Conservation (phyloP, 2,888 invertebrate genomes). For the Hemaris fuciformis region DNA sequence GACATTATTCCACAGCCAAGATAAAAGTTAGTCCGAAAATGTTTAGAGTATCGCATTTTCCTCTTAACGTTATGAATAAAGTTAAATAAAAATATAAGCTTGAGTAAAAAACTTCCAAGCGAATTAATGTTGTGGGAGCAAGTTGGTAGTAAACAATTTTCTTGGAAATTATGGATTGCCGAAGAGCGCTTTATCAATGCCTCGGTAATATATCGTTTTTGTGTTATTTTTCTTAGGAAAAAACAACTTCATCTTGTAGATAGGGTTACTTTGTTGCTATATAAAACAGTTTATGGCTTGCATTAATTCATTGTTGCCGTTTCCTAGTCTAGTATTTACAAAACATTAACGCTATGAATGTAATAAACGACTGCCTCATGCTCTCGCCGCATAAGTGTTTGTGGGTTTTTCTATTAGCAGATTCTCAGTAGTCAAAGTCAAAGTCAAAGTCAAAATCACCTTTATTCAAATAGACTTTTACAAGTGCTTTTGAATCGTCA, state of each 20-base stretch:
- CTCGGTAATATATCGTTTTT: slow-evolving; percentile 47
- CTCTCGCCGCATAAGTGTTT: too few species aligned
- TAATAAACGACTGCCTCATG: not conserved
- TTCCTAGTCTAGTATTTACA: not conserved
- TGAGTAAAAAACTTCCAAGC: slow-evolving; percentile 17
- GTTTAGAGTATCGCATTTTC: slow-evolving; percentile 20
- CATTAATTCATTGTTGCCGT: not conserved
- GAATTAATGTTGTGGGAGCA: slow-evolving; percentile 44
- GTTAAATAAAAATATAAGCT: slow-evolving; percentile 12
- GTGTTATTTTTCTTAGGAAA: slow-evolving; percentile 35
- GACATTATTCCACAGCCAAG: slow-evolving; percentile 31
- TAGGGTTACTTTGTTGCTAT: not conserved
- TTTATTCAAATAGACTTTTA: too few species aligned
- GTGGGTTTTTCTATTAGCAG: too few species aligned
- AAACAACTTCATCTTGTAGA: slow-evolving; percentile 43
- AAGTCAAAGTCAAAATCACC: too few species aligned
- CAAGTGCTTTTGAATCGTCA: too few species aligned
- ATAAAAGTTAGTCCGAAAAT: not conserved
- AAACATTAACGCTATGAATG: not conserved
- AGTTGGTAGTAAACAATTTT: slow-evolving; percentile 46
- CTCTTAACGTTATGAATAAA: slow-evolving; percentile 22
- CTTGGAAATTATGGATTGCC: slow-evolving; percentile 52
- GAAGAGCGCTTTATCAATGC: slow-evolving; percentile 57
- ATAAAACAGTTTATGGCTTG: not conserved
- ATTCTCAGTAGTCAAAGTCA: too few species aligned